phyloP scores from a whole-genome alignment of 2,797 vertebrate species.

The Sebastolobus alascanus region DNA sequence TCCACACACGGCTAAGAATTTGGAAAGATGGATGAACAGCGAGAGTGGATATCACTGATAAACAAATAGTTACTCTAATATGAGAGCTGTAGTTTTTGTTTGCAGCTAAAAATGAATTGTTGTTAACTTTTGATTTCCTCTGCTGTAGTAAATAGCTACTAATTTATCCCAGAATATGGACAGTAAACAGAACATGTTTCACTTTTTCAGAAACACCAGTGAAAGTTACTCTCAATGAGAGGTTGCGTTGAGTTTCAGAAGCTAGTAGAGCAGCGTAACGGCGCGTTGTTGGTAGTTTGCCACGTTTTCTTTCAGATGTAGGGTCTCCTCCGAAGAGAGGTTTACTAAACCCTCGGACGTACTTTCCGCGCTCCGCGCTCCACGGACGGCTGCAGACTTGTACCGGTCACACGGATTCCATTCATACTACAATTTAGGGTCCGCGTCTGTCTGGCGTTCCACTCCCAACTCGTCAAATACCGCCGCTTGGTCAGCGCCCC shows the following conservation, averaged over 20 bases:
- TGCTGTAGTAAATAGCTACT: neutral
- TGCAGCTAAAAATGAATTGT: neutral
- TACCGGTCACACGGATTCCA: no score
- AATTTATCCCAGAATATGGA: neutral
- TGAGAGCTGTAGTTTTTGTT: neutral
- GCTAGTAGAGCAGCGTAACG: neutral
- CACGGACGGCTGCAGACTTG: no score
- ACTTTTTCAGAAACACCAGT: constrained; percentile 24
- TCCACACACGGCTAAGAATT: neutral
- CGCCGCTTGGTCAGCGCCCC: no score
- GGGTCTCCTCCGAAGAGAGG: no score
- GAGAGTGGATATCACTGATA: neutral
- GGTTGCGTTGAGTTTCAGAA: neutral
- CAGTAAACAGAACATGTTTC: constrained; percentile 1
- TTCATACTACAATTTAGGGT: no score
- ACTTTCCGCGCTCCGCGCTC: no score
- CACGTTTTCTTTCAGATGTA: no score
- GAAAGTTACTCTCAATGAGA: constrained; percentile 24
- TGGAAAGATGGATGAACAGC: neutral
- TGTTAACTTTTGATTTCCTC: neutral
- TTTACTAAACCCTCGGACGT: no score
- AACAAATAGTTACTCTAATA: neutral
- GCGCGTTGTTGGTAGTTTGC: no score
- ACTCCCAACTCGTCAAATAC: no score
- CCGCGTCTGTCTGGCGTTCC: no score